Base-by-base conservation (phyloP, 2,888 invertebrate genomes). In the Lithophane ornitopus region DNA sequence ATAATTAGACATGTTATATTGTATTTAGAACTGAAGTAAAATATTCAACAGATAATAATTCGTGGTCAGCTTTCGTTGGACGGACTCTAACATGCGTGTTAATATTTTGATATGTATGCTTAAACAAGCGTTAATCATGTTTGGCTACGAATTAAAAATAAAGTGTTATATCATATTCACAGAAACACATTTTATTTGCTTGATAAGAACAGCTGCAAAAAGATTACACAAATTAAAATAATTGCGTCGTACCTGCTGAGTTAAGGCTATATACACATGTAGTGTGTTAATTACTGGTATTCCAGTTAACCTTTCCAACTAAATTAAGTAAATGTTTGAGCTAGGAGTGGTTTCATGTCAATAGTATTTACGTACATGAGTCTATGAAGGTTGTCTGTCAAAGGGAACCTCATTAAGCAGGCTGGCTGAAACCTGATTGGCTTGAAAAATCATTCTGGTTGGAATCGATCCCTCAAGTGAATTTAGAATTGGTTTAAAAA, bases 171-270 rank as follows among this genome's bases (percentile, higher is more conserved):
- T 59, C 61, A 61, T 22, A 9, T 19, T 39, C 6, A 11, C 34
- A 49, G 67, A 52, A 16, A 52, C 52, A 52, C 11, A 52, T 67
- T 39, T 52, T 67, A 67, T 52, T 67, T 34, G 16, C n/a, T 34
- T 34, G 49, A n/a, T n/a, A 49, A 34, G 49, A 52, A 67, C 66
- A 65, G 52, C 41, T 70, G 49, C n/a, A 26, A 39, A 49, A 63
- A 52, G 26, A 70, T 71, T 63, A 39, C 26, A 71, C 41, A 41
- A 63, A 52, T 52, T 71, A n/a, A 34, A 67, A 67, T 34, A 19
- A 63, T 63, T 63, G 65, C 11, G 56, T 28, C 34, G 34, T 52
- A 67, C 67, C n/a, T 34, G 16, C 34, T 52, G 49, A 34, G 49
- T 52, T 52, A 52, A 16, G 66, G 11, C 9, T 34, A 34, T n/a